Conservation (phyloP, 1,140 invertebrate genomes). For the Zaprionus gabonicus region DNA sequence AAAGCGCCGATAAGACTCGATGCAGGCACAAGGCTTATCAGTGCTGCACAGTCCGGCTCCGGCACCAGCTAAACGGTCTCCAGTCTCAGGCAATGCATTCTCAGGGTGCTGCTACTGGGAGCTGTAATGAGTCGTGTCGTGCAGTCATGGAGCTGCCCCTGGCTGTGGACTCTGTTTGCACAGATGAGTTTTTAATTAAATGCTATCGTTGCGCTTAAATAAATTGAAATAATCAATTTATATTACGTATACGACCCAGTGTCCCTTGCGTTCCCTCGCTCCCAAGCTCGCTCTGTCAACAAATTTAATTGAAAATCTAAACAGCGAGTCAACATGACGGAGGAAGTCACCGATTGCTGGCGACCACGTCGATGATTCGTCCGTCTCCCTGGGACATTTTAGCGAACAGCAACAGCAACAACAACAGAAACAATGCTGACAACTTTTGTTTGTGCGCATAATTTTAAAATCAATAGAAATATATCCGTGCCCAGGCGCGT, state of each 20-base stretch:
- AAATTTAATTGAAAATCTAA: conserved; percentile 84
- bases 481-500: conserved; percentile 64
- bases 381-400: conserved; percentile 20
- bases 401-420: conserved; percentile 43
- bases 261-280: not conserved
- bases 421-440: conserved; percentile 24
- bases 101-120: conserved; percentile 64
- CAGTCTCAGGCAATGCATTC: conserved; percentile 7
- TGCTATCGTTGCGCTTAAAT: conserved; percentile 82
- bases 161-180: conserved; percentile 57
- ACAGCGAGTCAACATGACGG: conserved; percentile 76
- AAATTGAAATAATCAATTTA: conserved; percentile 83
- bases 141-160: conserved; percentile 9
- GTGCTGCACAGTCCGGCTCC: conserved; percentile 26
- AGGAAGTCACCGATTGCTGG: conserved; percentile 47
- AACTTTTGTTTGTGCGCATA: conserved; percentile 81
- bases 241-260: conserved; percentile 69
- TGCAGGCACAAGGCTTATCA: conserved; percentile 29
- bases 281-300: conserved; percentile 56
- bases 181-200: conserved; percentile 82
- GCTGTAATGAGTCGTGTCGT: conserved; percentile 80
- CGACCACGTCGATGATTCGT: conserved; percentile 30
- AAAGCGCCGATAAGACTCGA: conserved; percentile 64
- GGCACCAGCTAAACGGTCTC: not conserved
- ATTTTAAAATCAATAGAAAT: conserved; percentile 84